These are phyloP conservation scores for Mus pahari DNA, from an alignment of 2,113 vertebrate species.

Conservation along the genomic window DNA sequence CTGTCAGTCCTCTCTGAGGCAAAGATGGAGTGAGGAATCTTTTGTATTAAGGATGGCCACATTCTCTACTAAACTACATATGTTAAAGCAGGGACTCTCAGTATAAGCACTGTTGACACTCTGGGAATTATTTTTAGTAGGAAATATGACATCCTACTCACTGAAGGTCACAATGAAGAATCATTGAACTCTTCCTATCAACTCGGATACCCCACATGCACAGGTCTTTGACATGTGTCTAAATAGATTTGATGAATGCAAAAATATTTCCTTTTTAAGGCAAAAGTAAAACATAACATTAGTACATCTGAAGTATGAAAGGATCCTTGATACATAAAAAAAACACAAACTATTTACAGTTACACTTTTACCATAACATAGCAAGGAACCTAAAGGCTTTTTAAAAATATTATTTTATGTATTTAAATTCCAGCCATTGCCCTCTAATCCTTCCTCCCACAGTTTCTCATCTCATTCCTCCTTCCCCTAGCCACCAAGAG, in stretches of 20 bases:
- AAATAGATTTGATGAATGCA: not conserved
- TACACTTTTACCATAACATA: not conserved
- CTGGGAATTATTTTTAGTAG: no score
- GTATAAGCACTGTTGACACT: not conserved
- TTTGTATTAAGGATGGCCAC: fast-evolving
- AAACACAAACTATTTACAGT: not conserved
- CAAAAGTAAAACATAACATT: not conserved
- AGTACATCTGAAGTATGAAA: not conserved
- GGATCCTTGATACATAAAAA: not conserved
- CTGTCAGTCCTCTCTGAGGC: no score
- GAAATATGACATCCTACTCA: not conserved
- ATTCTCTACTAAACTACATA: not conserved
- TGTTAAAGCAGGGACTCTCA: not conserved
- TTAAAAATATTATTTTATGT: no score
- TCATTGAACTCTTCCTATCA: not conserved
- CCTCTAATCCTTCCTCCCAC: no score
- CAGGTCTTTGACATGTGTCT: not conserved
- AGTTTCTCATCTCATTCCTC: no score
- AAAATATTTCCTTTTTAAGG: not conserved
- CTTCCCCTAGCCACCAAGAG: no score
- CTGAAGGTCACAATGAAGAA: not conserved
- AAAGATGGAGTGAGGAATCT: not conserved
- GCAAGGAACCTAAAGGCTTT: not conserved
- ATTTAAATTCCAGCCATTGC: no score
- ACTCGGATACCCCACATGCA: no score